Evolutionary conservation across 2,797 vertebrate species (phyloP).

Genomic region (Poecilia picta): DNA sequence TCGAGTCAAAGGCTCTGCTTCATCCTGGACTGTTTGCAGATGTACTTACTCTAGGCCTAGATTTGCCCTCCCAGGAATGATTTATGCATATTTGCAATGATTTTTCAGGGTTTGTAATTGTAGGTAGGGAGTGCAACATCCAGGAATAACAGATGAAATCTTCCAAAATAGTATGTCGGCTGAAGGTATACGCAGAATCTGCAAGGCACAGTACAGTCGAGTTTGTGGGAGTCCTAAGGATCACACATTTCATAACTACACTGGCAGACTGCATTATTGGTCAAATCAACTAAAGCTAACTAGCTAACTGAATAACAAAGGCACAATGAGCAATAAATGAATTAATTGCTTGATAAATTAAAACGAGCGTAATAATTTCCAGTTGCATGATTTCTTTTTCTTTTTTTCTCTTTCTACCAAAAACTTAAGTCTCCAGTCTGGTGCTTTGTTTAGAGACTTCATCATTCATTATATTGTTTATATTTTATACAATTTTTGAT

Average conservation of each 20-base stretch:
- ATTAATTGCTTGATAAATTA: too few species aligned
- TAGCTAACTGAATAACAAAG: background rate
- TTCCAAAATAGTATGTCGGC: background rate
- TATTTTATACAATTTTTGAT: too few species aligned
- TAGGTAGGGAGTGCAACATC: conserved; percentile 10
- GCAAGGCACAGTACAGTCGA: too few species aligned
- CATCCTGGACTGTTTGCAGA: background rate
- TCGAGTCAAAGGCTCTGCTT: conserved; percentile 14
- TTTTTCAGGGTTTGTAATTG: conserved; percentile 25
- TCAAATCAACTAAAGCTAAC: background rate
- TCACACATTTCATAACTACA: background rate
- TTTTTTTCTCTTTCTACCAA: too few species aligned
- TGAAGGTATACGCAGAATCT: too few species aligned
- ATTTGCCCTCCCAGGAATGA: conserved; percentile 12
- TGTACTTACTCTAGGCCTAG: conserved; percentile 4
- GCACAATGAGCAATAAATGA: too few species aligned
- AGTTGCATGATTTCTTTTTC: too few species aligned
- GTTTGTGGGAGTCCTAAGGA: too few species aligned
- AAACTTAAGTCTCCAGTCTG: too few species aligned
- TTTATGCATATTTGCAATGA: conserved; percentile 28
- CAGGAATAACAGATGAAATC: conserved; percentile 29
- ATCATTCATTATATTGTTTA: too few species aligned
- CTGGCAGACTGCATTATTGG: background rate
- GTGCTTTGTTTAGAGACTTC: too few species aligned
- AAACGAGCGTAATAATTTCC: too few species aligned